A percentile compares a stretch with the other conserved stretches of the same genome.
Evolutionary conservation across 2,888 invertebrate species (phyloP).

Genomic region (Hirtodrosophila trivittata): DNA sequence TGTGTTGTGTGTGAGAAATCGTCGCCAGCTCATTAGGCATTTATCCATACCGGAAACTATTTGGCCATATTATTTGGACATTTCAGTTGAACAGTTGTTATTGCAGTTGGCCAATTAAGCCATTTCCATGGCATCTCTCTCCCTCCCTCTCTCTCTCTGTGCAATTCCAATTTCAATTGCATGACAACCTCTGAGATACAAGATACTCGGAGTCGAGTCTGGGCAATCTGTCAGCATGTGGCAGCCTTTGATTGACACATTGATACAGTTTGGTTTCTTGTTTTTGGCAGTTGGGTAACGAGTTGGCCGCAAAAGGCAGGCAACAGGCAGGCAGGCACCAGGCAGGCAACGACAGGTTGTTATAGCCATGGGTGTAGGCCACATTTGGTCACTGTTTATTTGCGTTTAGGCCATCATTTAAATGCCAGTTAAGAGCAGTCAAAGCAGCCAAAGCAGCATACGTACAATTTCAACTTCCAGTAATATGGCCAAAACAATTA

Average conservation of each 20-base stretch:
- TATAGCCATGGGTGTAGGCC: slow-evolving; percentile 2
- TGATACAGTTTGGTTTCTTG: slow-evolving; percentile 58
- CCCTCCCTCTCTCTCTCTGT: background rate
- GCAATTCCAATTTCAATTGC: slow-evolving; percentile 1
- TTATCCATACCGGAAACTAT: slow-evolving; percentile 75
- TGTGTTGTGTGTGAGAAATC: slow-evolving; percentile 50
- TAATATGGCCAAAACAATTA: slow-evolving; percentile 42
- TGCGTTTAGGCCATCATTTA: slow-evolving; percentile 64
- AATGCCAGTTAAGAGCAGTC: slow-evolving; percentile 44
- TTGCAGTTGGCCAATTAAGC: slow-evolving; percentile 58
- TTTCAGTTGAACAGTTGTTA: slow-evolving; percentile 25
- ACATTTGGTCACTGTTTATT: slow-evolving; percentile 41
- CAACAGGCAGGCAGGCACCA: slow-evolving; percentile 10
- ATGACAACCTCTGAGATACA: slow-evolving; percentile 6
- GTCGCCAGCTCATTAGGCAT: slow-evolving; percentile 72
- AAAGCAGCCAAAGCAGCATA: slow-evolving; percentile 4
- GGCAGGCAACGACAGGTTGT: slow-evolving; percentile 28
- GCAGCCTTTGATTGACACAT: slow-evolving; percentile 68
- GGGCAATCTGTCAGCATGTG: slow-evolving; percentile 55
- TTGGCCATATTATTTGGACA: slow-evolving; percentile 77
- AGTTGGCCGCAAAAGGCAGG: slow-evolving; percentile 17
- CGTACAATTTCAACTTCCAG: background rate
- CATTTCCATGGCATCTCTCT: slow-evolving; percentile 42
- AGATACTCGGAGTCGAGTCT: background rate
- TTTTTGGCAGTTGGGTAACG: slow-evolving; percentile 33